A percentile compares a stretch with the other conserved stretches of the same genome.
These are phyloP conservation scores for Lepus timidus DNA, from an alignment of 2,113 vertebrate species.

Conservation along the genomic window DNA sequence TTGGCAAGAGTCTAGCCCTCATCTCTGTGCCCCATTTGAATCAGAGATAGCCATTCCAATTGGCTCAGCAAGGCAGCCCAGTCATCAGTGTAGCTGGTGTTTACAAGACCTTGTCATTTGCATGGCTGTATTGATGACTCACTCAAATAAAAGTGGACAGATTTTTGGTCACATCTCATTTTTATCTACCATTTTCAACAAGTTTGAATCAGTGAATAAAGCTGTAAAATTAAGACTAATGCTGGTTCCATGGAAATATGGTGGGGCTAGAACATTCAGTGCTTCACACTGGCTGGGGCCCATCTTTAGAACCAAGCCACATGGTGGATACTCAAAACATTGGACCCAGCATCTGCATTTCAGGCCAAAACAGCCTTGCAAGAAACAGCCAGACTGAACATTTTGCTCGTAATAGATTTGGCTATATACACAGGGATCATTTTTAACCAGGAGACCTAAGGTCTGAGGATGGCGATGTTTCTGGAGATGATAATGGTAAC, in stretches of 20 bases:
- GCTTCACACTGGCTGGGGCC: background rate
- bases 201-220: background rate
- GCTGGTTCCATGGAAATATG: slow-evolving; percentile 15
- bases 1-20: slow-evolving; percentile 41
- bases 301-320: slow-evolving; percentile 54
- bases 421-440: background rate
- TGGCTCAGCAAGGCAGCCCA: background rate
- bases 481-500: background rate
- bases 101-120: background rate
- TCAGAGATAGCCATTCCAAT: background rate
- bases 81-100: background rate
- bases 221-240: slow-evolving; percentile 33
- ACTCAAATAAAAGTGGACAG: slow-evolving; percentile 34
- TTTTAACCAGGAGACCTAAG: slow-evolving; percentile 9
- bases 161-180: background rate
- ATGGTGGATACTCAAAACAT: slow-evolving; percentile 31
- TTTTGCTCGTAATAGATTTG: slow-evolving; percentile 27
- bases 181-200: slow-evolving; percentile 47
- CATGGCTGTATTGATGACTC: background rate
- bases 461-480: background rate
- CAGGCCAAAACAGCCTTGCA: slow-evolving; percentile 53
- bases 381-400: slow-evolving; percentile 26
- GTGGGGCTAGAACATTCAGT: background rate
- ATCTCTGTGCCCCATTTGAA: background rate
- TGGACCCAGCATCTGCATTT: background rate